Base-by-base conservation (phyloP, 1,140 invertebrate species). In the Drosophila sp. region DNA sequence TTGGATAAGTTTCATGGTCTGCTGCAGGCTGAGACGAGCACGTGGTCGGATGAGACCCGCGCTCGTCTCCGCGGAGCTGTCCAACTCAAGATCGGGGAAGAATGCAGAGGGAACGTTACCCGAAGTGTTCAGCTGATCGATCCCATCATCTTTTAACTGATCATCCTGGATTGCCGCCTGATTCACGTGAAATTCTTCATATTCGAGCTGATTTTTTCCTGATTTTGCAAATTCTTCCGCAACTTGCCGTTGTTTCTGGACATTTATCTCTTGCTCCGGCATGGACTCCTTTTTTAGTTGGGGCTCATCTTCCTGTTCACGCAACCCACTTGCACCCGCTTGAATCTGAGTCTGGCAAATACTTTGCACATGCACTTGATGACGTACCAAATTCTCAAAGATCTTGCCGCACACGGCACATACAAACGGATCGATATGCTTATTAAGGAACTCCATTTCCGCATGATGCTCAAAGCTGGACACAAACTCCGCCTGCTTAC, bases 391-490 rank as follows among this genome's bases (percentile, higher is more conserved):
- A 55, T 85, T 90, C 60, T 87, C 87, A 44, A 90, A 90, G 65
- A 91, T 91, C 50, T 84, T 78, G 27, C 78, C 80, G 35, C 90
- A 91, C 4, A 72, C 72, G 0, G 81, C 80, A 33, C 90, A 91
- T 3, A 91, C 77, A 63, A 90, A 87, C 0, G 90, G 90, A 66
- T 90, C 85, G 10, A 91, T 91, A 23, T 91, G 90, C 38, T 91
- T 84, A 60, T 90, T 76, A 4, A 91, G 72, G 4, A 91, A 91
- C 33, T 87, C 76, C 80, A 91, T 87, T 17, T 80, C 77, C 0
- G 56, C 61, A 54, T 87, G 91, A 55, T 84, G 86, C 40, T 87
- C 78, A 10, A 91, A 91, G 0, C 32, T 50, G 3, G 75, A 66
- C 4, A 74, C 70, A 17, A 90, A 91, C 1, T 80, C 73, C 5